phyloP scores from a whole-genome alignment of 2,113 vertebrate species.

The Upupa epops region DNA sequence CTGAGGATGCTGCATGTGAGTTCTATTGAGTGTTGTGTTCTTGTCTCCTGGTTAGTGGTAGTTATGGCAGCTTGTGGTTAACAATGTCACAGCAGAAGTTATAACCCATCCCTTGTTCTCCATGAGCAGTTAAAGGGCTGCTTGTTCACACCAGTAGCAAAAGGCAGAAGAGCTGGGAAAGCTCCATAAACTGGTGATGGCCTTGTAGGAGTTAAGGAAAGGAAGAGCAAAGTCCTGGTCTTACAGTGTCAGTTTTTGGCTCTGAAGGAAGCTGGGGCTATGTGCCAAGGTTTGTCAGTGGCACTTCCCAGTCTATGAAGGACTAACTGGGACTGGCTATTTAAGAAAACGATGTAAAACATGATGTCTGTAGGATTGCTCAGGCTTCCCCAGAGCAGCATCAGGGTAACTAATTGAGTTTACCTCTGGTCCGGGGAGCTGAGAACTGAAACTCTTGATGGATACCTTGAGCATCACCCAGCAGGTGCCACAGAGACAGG shows the following conservation, averaged over 20 bases:
- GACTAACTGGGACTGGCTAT: not conserved
- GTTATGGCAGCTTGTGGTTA: not conserved
- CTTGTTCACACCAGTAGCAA: not conserved
- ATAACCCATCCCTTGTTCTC: not conserved
- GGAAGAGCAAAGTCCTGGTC: not conserved
- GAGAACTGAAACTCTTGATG: not conserved
- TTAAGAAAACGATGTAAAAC: not conserved
- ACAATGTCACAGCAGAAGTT: not conserved
- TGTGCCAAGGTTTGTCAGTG: not conserved
- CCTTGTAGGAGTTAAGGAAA: not conserved
- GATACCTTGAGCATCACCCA: accelerated
- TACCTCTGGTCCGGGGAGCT: not conserved
- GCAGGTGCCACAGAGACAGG: not conserved
- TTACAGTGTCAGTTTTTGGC: not conserved
- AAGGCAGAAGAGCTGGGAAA: not conserved
- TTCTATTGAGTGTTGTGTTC: not conserved
- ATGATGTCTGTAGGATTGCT: not conserved
- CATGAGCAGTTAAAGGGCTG: not conserved
- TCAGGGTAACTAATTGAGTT: not conserved
- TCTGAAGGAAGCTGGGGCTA: not conserved
- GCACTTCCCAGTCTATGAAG: not conserved
- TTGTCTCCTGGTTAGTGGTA: not conserved
- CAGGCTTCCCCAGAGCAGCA: not conserved
- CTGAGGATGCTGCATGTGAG: not conserved
- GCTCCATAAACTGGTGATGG: not conserved